A percentile compares a stretch with the other conserved stretches of the same genome.
phyloP scores from a whole-genome alignment of 2,888 invertebrate species.

The Pyrochroa serraticornis region DNA sequence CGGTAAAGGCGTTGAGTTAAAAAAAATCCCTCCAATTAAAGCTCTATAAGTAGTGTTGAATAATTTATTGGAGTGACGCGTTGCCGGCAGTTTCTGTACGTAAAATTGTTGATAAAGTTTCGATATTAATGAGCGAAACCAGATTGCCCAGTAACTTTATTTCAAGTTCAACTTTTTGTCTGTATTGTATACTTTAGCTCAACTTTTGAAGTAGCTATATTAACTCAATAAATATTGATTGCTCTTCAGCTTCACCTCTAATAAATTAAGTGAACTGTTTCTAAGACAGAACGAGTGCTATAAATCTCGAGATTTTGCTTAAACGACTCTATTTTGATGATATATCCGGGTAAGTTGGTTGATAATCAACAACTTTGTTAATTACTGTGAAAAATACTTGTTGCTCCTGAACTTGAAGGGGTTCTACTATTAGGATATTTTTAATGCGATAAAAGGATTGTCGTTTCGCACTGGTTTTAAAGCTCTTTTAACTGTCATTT shows the following conservation, averaged over 20 bases:
- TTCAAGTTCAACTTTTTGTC: constrained; percentile 4
- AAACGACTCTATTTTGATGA: constrained; percentile 18
- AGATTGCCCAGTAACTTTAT: constrained; percentile 2
- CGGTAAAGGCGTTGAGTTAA: constrained; percentile 11
- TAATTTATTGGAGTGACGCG: no score
- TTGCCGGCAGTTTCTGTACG: no score
- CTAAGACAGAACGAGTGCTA: constrained; percentile 19
- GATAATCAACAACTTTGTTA: constrained; percentile 11
- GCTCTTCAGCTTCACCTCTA: constrained; percentile 15
- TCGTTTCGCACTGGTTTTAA: constrained; percentile 12
- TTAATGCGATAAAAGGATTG: constrained; percentile 23
- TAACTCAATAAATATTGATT: constrained; percentile 21
- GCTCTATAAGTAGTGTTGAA: no score
- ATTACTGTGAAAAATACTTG: not conserved
- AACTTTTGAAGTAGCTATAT: constrained; percentile 7
- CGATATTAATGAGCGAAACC: constrained; percentile 5
- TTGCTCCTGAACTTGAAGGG: no score
- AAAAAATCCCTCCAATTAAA: no score
- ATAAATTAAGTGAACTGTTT: constrained; percentile 22
- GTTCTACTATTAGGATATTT: not conserved
- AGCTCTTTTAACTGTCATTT: constrained; percentile 16
- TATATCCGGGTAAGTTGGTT: constrained; percentile 20
- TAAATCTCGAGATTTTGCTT: constrained; percentile 22
- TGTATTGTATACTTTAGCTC: constrained; percentile 7
- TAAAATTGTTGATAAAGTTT: not conserved